Evolutionary conservation across 1,140 invertebrate species (phyloP), one percentile per base, ranked within the genome.

Genomic region (Meloidogyne exigua): DNA sequence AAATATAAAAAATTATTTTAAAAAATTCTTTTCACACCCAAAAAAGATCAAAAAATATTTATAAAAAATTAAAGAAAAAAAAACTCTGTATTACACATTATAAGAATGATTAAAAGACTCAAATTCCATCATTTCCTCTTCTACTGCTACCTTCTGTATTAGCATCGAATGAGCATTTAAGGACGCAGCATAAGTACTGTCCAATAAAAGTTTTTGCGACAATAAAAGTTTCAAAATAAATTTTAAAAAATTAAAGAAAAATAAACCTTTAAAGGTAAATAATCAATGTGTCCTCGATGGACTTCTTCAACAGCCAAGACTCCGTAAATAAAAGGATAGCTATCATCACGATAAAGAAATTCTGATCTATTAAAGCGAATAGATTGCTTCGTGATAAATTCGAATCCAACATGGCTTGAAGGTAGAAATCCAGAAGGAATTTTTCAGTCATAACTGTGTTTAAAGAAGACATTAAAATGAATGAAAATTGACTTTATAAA

Each of bases 81-180:
- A 73, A 49, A 83, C 81, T 21, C 79, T 72, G 18, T 68, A n/a
- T n/a, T n/a, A n/a, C n/a, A n/a, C 64, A 36, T 67, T 68, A 89
- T 99, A 99, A 89, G 95, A 98, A 13, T 96, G 98, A 88, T 98
- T 99, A 90, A 99, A 99, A 44, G 95, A 95, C 88, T 98, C 95
- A 90, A 94, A 99, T 85, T 93, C 95, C 88, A 98, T 94, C 23
- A 87, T 68, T 12, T 75, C 82, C 25, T 79, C 68, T 13, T 78
- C 68, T 82, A 93, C 94, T 36, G 91, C 91, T 49, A 92, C 91
- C 68, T 91, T 91, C 84, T 91, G 90, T 0, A 94, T 95, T 69
- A 98, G 89, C 72, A 89, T 91, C 15, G 93, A 95, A 28, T 94
- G 92, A 83, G 95, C 93, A 86, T 95, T 94, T 67, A 91, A 91